Percentiles rank a stretch among this genome's conserved stretches.
Conservation (phyloP, 2,888 invertebrate species). For the Carabus problematicus region DNA sequence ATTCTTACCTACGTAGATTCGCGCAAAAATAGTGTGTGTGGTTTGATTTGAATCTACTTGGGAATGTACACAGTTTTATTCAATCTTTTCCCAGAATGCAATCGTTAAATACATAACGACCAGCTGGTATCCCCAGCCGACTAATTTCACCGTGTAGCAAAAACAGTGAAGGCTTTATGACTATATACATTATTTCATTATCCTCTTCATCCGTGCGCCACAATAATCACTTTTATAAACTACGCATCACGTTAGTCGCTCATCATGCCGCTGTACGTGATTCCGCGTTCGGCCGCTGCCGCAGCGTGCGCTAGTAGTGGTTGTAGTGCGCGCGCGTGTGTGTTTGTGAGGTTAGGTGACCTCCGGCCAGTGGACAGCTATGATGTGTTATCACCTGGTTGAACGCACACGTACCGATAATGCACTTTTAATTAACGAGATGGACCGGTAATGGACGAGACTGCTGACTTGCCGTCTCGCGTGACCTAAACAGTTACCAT, state of each 20-base stretch:
- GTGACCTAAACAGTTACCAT: constrained; percentile 23
- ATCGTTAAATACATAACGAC: too few species aligned
- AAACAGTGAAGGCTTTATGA: not conserved
- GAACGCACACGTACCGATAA: constrained; percentile 19
- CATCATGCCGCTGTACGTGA: not conserved
- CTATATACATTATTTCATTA: not conserved
- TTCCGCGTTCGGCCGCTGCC: not conserved
- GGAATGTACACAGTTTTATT: too few species aligned
- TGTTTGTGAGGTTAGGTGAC: not conserved
- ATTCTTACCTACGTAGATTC: too few species aligned
- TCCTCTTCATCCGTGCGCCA: not conserved
- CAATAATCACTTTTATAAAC: not conserved
- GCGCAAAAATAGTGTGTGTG: too few species aligned
- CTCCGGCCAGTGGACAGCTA: constrained; percentile 6
- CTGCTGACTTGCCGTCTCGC: constrained; percentile 12
- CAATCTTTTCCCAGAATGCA: too few species aligned
- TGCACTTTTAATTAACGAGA: constrained; percentile 37
- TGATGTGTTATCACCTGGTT: constrained; percentile 21
- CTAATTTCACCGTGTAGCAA: too few species aligned
- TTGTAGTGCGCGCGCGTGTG: not conserved
- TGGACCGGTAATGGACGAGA: constrained; percentile 9
- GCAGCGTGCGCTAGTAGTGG: too few species aligned
- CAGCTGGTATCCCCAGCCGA: too few species aligned
- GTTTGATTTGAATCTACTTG: too few species aligned
- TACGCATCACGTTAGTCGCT: not conserved